Evolutionary conservation across 1,140 invertebrate species (phyloP), one percentile per base, ranked within the genome.

Genomic region (Galleria mellonella): DNA sequence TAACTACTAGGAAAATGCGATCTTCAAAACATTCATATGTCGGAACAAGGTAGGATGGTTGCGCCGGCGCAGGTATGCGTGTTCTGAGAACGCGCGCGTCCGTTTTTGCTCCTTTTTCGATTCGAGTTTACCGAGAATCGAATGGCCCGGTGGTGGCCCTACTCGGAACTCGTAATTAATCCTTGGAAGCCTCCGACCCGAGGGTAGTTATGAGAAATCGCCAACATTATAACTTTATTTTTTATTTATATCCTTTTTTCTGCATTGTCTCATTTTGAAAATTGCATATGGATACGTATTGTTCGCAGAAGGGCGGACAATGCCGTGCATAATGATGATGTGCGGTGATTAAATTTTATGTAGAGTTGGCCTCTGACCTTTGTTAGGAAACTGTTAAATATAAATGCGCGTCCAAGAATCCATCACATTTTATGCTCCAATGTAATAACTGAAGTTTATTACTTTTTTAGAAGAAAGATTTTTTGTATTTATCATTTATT

Each of bases 21-120:
- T 65, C 59, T 66, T 69, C 60, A 64, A 71, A 72, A 62, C 59
- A 39, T 43, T 43, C 39, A 41, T 51, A 44, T 43, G 62, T 52
- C 54, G 59, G 52, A 62, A 56, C 54, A 69, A 68, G 71, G 66
- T 68, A 63, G 64, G 69, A 62, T 71, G 67, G 62, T 44, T 60
- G 70, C 68, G 72, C 72, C 50, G 52, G 72, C 73, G 68, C 77
- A 83, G 79, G 79, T 82, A 83, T 71, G 70, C 62, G 60, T 71
- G 59, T 83, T 83, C 79, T 75, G 55, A 55, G 79, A 83, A 83
- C 58, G 60, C 57, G 62, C 48, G 64, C 62, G 60, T 64, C 47
- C 50, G 75, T 83, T 83, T 83, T 83, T 83, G 76, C 77, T 82
- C 69, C 70, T 83, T 82, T 83, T 83, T 83, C 77, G 75, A 78